Evolutionary conservation across 2,888 invertebrate genomes (phyloP), one percentile per base, ranked within the genome.

Genomic region (Microdon myrmicae): DNA sequence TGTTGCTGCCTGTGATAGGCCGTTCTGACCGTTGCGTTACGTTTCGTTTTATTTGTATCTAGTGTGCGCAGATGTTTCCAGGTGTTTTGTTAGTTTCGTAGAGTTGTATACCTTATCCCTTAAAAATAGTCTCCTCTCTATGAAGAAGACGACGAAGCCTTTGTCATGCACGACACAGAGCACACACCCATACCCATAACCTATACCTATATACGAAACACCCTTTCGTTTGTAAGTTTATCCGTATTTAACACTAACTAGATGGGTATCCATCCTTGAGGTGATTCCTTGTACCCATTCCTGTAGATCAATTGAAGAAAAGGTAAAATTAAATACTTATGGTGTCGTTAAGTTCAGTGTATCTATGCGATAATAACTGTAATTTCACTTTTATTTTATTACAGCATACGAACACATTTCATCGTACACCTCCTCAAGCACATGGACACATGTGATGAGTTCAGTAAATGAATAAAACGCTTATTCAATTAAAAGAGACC

Each of bases 211-310:
- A n/a, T n/a, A n/a, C n/a, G n/a, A n/a, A n/a, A n/a, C n/a, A n/a
- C n/a, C n/a, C n/a, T n/a, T n/a, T n/a, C n/a, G 56, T 49, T 39
- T 55, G 55, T 61, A 44, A 48, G 47, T 64, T 64, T 64, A 58
- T 64, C 58, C 64, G 56, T 64, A 53, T 43, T 64, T 64, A 58
- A 58, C 58, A 64, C 58, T 47, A 34, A 53, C 61, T 51, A 55
- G n/a, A 55, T 39, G 34, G 34, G n/a, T n/a, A n/a, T n/a, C n/a
- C 45, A 61, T 58, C 58, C 64, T 64, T 58, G 43, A 64, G 58
- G 64, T 64, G 47, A 64, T 58, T 51, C 64, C 16, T 51, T 28
- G 51, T 37, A 53, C 39, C 39, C 51, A 29, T 45, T 34, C 26
- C 28, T 45, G 20, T 45, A 7, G 31, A 58, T 29, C 41, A 49